Conservation (phyloP, 2,113 vertebrate genomes). For the Saccopteryx leptura region DNA sequence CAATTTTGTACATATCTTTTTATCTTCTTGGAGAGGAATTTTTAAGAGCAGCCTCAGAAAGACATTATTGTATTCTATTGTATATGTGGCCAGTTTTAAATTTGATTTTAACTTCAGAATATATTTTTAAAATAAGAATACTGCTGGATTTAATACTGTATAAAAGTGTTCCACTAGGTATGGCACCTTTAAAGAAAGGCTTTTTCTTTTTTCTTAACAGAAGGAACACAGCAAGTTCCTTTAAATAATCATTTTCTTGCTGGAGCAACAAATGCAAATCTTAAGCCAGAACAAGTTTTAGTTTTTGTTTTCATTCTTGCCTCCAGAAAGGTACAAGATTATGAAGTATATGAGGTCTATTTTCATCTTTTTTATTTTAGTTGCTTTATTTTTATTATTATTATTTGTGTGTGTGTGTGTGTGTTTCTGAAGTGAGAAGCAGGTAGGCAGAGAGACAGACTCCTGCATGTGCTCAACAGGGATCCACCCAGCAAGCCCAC, state of each 20-base stretch:
- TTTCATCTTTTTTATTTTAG: not conserved
- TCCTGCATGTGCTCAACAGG: too few species aligned
- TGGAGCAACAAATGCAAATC: constrained; percentile 84
- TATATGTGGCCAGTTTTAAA: not conserved
- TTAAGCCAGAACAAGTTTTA: constrained; percentile 86
- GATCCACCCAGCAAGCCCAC: too few species aligned
- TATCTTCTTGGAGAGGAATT: not conserved
- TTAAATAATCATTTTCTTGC: constrained; percentile 88
- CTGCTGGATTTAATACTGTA: not conserved
- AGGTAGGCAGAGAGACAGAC: too few species aligned
- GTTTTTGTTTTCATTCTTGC: constrained; percentile 88
- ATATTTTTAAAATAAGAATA: constrained; percentile 14
- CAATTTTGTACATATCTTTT: not conserved
- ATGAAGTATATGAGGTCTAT: not conserved
- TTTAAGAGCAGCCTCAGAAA: not conserved
- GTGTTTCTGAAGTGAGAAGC: too few species aligned
- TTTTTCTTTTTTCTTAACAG: not conserved
- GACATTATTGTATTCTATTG: not conserved
- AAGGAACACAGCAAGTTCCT: constrained; percentile 81
- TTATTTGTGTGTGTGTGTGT: too few species aligned
- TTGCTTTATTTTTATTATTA: not conserved
- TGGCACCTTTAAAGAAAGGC: not conserved
- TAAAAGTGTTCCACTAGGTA: not conserved
- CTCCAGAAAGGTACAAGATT: constrained; percentile 85
- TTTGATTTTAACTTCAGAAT: constrained; percentile 44